Base-by-base conservation (phyloP, 2,888 invertebrate genomes). In the Tiphia femorata region DNA sequence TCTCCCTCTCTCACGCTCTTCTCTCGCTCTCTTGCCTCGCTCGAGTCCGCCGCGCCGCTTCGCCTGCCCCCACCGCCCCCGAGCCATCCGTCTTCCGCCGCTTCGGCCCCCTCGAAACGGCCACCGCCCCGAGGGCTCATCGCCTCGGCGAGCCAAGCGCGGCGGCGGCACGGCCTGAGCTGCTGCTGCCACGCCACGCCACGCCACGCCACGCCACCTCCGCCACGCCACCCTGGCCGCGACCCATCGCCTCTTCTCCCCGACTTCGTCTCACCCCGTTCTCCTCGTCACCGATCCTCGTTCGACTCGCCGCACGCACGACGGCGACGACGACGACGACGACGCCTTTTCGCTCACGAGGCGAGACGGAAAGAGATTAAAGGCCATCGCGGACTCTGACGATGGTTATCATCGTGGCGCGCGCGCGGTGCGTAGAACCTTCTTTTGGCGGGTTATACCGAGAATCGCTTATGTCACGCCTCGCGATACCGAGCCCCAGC, bases 41-140 rank as follows among this genome's bases (percentile, higher is more conserved):
- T 65, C 65, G 54, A 59, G 66, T 64, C 67, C 65, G 64, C 56
- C 62, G 65, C 70, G 62, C 63, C 71, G 62, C 66, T 64, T 61
- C 70, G 64, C 62, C 62, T 62, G 60, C 64, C 62, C 60, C 62
- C 56, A 58, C 57, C 65, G 49, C 49, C 62, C 49, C 53, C 49
- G 41, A 52, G 49, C 40, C 58, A 40, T 48, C 53, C 61, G 56
- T 58, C 51, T 50, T 58, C 58, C 57, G 49, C 59, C 51, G 29
- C 58, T 56, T 56, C 61, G 52, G 47, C 55, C 54, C 62, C 55
- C 71, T 47, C 69, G 63, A 38, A 57, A 58, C 77, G 64, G 62
- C 66, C 74, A 62, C 66, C 74, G 70, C 77, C 77, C 77, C 73
- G 75, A 79, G 75, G 78, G 77, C 80, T 80, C 79, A 76, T 79